A percentile compares a stretch with the other conserved stretches of the same genome.
These are phyloP conservation scores for Aphis craccivora DNA, from an alignment of 1,140 invertebrate species.

Conservation along the genomic window DNA sequence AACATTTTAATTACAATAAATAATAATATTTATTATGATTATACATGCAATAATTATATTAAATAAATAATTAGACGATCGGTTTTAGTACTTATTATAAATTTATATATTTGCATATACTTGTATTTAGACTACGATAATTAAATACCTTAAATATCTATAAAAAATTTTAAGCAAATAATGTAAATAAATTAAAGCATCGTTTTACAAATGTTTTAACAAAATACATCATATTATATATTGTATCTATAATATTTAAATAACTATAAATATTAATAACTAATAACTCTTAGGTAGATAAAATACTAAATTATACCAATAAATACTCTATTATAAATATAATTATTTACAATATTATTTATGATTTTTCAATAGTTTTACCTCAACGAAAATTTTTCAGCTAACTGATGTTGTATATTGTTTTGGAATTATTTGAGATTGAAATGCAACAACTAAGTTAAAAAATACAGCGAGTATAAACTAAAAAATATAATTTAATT, in stretches of 20 bases:
- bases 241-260: not conserved
- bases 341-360: not conserved
- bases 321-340: not conserved
- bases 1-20: no score
- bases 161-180: not conserved
- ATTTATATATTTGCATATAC: no score
- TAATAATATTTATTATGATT: no score
- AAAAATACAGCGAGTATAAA: not conserved
- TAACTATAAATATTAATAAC: not conserved
- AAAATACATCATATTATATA: not conserved
- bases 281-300: not conserved
- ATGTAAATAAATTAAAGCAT: not conserved
- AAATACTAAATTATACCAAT: no score
- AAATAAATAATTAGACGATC: no score
- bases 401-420: not conserved
- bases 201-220: not conserved
- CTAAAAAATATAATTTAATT: not conserved
- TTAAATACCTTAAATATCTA: no score
- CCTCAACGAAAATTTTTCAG: not conserved
- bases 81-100: no score
- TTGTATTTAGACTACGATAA: no score
- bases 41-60: no score
- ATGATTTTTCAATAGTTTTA: not conserved
- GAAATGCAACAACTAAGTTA: constrained; percentile 16
- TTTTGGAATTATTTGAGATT: constrained; percentile 21